Conservation (phyloP, 2,113 vertebrate genomes). For the Peromyscus leucopus region DNA sequence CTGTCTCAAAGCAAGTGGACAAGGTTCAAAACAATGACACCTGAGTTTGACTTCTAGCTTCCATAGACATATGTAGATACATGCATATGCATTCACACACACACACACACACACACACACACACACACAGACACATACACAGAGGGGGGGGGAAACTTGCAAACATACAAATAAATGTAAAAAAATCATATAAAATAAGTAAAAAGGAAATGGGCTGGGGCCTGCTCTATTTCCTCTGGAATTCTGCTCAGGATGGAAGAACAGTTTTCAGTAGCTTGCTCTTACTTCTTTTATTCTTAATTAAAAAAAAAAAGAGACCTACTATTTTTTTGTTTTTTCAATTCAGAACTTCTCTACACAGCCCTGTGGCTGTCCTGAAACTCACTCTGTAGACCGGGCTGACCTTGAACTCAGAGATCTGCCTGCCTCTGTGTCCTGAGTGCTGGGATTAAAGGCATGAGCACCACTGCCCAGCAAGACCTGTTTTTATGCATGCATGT, state of each 20-base stretch:
- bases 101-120: no score
- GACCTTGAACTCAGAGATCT: background rate
- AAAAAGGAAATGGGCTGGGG: background rate
- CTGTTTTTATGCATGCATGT: background rate
- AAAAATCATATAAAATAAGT: background rate
- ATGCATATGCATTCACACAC: background rate
- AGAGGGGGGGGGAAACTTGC: no score
- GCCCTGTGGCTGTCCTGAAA: background rate
- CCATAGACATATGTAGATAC: background rate
- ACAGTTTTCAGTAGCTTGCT: background rate
- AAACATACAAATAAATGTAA: background rate
- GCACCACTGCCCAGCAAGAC: background rate
- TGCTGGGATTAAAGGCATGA: background rate
- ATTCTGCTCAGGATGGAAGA: background rate
- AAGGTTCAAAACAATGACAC: background rate
- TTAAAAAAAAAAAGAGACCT: background rate
- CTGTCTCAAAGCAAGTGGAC: background rate
- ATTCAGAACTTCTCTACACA: background rate
- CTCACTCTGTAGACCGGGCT: background rate
- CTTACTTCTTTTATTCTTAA: background rate
- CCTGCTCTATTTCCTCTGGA: background rate
- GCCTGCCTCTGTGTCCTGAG: background rate
- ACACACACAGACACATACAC: no score
- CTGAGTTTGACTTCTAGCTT: background rate
- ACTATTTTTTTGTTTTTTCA: background rate